Evolutionary conservation across 2,797 vertebrate genomes (phyloP).

Genomic region (Rhodeus uyekii): DNA sequence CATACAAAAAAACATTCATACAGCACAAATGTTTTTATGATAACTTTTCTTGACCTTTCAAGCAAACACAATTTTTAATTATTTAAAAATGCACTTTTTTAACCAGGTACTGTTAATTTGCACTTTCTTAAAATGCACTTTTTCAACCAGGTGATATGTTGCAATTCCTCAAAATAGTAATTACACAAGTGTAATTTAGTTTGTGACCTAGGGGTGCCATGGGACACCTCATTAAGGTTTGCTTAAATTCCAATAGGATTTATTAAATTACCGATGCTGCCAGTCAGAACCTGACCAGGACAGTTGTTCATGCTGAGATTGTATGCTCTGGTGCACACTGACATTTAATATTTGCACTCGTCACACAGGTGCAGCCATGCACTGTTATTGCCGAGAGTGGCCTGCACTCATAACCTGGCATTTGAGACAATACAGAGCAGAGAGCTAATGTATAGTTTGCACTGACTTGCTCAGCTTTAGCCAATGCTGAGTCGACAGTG

Average conservation of each 20-base stretch:
- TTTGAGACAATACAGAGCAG: constrained; percentile 10
- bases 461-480: not conserved
- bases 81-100: not conserved
- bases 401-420: constrained; percentile 30
- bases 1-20: not conserved
- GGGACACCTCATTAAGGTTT: constrained; percentile 39
- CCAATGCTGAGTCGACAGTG: not conserved
- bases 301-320: constrained; percentile 18
- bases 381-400: constrained; percentile 8
- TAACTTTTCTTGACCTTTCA: not conserved
- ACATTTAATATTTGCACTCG: constrained; percentile 38
- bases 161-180: constrained; percentile 19
- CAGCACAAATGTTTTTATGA: not conserved
- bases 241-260: constrained; percentile 50
- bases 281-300: constrained; percentile 26
- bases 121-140: not conserved
- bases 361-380: constrained; percentile 22
- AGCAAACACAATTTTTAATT: not conserved
- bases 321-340: constrained; percentile 30
- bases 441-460: not conserved
- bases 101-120: not conserved
- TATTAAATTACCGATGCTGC: constrained; percentile 45
- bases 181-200: constrained; percentile 36
- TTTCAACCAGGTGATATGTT: constrained; percentile 4
- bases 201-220: not conserved